Evolutionary conservation across 2,113 vertebrate genomes (phyloP).

Genomic region (Antigone vipio): DNA sequence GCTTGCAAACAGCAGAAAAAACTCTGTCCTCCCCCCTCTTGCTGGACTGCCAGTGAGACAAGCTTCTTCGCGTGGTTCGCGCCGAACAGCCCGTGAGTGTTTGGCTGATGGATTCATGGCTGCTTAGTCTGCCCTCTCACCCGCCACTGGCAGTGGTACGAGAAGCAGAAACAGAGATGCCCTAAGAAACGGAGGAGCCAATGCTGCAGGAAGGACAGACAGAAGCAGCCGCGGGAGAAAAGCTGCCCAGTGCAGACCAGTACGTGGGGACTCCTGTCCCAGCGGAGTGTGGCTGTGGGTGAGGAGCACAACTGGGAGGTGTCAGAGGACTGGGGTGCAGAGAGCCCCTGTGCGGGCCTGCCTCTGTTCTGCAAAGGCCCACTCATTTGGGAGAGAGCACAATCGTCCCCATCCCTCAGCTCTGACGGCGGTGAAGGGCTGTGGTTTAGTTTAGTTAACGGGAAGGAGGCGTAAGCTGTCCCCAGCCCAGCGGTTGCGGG

Average conservation of each 20-base stretch:
- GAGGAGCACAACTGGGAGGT: not conserved
- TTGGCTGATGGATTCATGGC: not conserved
- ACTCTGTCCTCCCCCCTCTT: not conserved
- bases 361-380: not conserved
- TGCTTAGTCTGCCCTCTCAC: not conserved
- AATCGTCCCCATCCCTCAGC: not conserved
- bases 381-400: not conserved
- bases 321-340: not conserved
- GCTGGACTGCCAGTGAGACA: not conserved
- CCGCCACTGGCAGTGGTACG: not conserved
- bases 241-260: not conserved
- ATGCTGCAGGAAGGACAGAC: not conserved
- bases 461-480: not conserved
- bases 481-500: no score
- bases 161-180: not conserved
- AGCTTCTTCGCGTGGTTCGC: not conserved
- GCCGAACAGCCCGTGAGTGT: not conserved
- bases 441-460: not conserved
- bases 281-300: not conserved
- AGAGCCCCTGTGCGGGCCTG: not conserved
- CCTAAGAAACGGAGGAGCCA: not conserved
- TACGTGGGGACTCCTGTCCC: not conserved
- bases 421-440: not conserved
- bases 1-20: not conserved
- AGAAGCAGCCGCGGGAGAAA: not conserved